Base-by-base conservation (phyloP, 2,797 vertebrate species). In the Dendrocincla tyrannina region DNA sequence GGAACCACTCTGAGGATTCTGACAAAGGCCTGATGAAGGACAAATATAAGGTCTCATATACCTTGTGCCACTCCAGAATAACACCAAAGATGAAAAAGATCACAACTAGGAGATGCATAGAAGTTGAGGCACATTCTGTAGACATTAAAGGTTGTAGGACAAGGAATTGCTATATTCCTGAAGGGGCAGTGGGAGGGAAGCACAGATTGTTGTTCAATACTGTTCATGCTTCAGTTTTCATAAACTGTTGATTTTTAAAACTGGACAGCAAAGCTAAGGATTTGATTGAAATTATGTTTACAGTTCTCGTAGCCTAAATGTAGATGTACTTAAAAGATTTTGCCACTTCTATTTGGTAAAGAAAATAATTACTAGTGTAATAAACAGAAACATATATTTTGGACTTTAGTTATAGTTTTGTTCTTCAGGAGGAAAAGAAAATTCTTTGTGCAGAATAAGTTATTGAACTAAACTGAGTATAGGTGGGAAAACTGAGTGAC, bases 21-120 rank as follows among this genome's bases (percentile, higher is more conserved):
- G 9, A 7, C 17, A 33, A 50, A 70, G 22, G 28, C 53, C 6
- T 50, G n/a, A 42, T 64, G 13, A 73, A 77, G 41, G 49, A 20
- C 63, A 22, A 32, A 16, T 46, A 13, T 14, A 18, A 56, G 13
- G 33, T 2, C 0, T 81, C 7, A 0, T 0, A 0, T 60, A 22
- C 24, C 3, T 70, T 20, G 20, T 37, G 4, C 35, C 13, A 4
- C 59, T 91, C 30, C n/a, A 75, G 10, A 88, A 72, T 56, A n/a
- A 19, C 17, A 24, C 15, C 8, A 28, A 9, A 72, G 13, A 16
- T 92, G 33, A 20, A 88, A 67, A 74, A 79, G 46, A 7, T 3
- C 10, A 8, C 20, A 52, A 2, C 8, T 56, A 24, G 22, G 18
- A 27, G 5, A 3, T 76, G 8, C 12, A 3, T 5, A 13, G 37